These are phyloP conservation scores for Drosophila percnosoma DNA, from an alignment of 2,888 invertebrate species.

Conservation along the genomic window DNA sequence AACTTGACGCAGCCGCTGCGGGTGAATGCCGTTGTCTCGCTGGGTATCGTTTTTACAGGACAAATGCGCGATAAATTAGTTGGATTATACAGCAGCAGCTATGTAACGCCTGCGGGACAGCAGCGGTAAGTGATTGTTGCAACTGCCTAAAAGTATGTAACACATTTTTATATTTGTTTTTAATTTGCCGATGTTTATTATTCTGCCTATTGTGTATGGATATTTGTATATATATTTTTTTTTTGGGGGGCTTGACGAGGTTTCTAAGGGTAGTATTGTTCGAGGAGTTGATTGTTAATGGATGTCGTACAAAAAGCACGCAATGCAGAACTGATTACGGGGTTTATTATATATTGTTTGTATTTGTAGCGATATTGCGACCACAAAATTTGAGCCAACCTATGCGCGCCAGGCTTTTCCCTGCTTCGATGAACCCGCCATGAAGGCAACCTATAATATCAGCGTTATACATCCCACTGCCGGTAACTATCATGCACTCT, in stretches of 20 bases:
- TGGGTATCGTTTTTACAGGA: constrained; percentile 88
- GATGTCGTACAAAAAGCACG: neutral
- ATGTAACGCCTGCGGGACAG: constrained; percentile 84
- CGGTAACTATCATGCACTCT: constrained; percentile 89
- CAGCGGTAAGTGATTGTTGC: constrained; percentile 84
- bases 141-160: constrained; percentile 51
- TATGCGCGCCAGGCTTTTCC: constrained; percentile 97
- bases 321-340: neutral
- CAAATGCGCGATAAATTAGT: constrained; percentile 88
- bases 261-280: neutral
- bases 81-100: constrained; percentile 90
- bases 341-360: neutral
- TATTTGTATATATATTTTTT: neutral
- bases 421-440: constrained; percentile 96
- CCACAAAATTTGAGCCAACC: constrained; percentile 97
- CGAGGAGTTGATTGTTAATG: neutral
- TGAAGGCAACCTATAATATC: constrained; percentile 93
- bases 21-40: constrained; percentile 83
- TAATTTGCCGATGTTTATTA: neutral
- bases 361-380: constrained; percentile 90
- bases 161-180: neutral
- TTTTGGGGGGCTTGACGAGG: neutral
- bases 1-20: constrained; percentile 68
- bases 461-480: constrained; percentile 89
- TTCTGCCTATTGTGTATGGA: neutral